A percentile compares a stretch with the other conserved stretches of the same genome.
phyloP scores from a whole-genome alignment of 2,888 invertebrate genomes.

The Drosophila crucigera region DNA sequence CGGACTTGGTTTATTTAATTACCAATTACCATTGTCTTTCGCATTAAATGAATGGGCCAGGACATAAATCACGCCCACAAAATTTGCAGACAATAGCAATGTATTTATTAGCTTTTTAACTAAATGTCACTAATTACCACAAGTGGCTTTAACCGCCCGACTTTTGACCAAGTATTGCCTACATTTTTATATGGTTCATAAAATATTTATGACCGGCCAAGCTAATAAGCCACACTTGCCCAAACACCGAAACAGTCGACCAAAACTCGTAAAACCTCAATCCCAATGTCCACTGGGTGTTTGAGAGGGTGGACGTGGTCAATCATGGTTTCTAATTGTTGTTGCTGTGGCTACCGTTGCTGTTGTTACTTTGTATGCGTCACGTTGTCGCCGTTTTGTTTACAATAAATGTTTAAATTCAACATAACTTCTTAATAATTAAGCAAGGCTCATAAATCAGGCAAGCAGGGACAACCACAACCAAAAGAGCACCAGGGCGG shows the following conservation, averaged over 20 bases:
- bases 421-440: conserved; percentile 78
- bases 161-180: conserved; percentile 19
- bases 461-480: conserved; percentile 21
- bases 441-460: conserved; percentile 70
- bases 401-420: conserved; percentile 77
- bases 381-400: conserved; percentile 66
- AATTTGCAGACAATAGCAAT: conserved; percentile 27
- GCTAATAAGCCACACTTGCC: conserved; percentile 58
- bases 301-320: conserved; percentile 12
- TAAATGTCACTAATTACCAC: conserved; percentile 73
- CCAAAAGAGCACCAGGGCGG: neutral
- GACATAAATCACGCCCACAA: conserved; percentile 60
- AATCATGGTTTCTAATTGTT: neutral
- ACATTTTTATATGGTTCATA: conserved; percentile 69
- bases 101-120: conserved; percentile 74
- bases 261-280: conserved; percentile 55
- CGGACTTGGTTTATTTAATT: conserved; percentile 39
- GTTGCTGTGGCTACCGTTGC: conserved; percentile 12
- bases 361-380: conserved; percentile 61
- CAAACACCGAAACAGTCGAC: conserved; percentile 50
- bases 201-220: conserved; percentile 72
- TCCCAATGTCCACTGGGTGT: conserved; percentile 28
- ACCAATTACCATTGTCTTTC: conserved; percentile 55
- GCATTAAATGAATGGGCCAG: conserved; percentile 27
- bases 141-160: conserved; percentile 60